These are phyloP conservation scores for Epistrophella euchroma DNA, from an alignment of 2,888 invertebrate genomes.

Conservation along the genomic window DNA sequence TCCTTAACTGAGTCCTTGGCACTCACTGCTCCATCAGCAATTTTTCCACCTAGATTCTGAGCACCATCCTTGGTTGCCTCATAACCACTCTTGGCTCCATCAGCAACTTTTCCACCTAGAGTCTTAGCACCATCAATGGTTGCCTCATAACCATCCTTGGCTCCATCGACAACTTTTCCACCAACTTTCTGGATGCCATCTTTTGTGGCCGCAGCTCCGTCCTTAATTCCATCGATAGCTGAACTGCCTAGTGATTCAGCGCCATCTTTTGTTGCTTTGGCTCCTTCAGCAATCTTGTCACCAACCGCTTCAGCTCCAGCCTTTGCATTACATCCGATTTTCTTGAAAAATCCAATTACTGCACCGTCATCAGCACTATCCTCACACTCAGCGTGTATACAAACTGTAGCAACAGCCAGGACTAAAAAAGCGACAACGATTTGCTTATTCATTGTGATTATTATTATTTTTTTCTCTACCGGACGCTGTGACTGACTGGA, in stretches of 20 bases:
- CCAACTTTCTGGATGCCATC: too few relatives aligned
- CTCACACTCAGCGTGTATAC: slow-evolving; percentile 9
- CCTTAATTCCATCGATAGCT: too few relatives aligned
- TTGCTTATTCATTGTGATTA: slow-evolving; percentile 21
- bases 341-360: slow-evolving; percentile 79
- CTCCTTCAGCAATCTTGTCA: background rate
- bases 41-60: too few relatives aligned
- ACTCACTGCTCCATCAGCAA: too few relatives aligned
- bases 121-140: too few relatives aligned
- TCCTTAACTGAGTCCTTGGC: too few relatives aligned
- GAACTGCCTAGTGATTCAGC: slow-evolving; percentile 2
- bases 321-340: slow-evolving; percentile 79
- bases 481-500: slow-evolving; percentile 22
- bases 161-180: too few relatives aligned
- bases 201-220: too few relatives aligned
- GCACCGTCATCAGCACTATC: slow-evolving; percentile 78
- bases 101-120: too few relatives aligned
- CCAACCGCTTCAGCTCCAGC: slow-evolving; percentile 63
- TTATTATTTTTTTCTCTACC: background rate
- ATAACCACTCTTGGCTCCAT: too few relatives aligned
- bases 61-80: too few relatives aligned
- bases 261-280: slow-evolving; percentile 24
- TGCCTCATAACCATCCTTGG: too few relatives aligned
- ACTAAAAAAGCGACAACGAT: slow-evolving; percentile 12
- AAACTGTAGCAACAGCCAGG: slow-evolving; percentile 11